Base-by-base conservation (phyloP, 2,797 vertebrate genomes). In the Nasua narica region DNA sequence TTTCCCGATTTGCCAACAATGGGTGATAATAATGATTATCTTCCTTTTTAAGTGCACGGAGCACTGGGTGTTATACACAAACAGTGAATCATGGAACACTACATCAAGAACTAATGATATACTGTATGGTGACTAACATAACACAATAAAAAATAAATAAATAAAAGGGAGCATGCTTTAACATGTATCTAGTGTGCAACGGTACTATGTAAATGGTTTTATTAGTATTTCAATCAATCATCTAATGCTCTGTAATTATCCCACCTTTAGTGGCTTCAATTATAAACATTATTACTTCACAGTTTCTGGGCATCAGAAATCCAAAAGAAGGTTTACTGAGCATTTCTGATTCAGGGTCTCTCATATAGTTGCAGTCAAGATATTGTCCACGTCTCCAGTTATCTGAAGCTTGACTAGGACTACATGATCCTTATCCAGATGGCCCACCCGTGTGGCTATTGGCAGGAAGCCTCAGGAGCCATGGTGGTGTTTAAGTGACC, bases 341-440 rank as follows among this genome's bases (percentile, higher is more conserved):
- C 8, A 48, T 46, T 93, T 89, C 11, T 48, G n/a, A 1, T 19
- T 60, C 16, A 40, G 40, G 1, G 6, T 86, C 19, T 56, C 2
- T 29, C 25, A 1, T 13, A 7, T 5, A 54, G 15, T 52, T 72
- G 11, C 14, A 56, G 37, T 69, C 5, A 69, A 69, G 7, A 27
- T 35, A 8, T 35, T 35, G 15, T 8, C 3, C 18, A 50, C 10
- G 11, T 67, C 11, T 93, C n/a, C 15, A 35, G 23, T 35, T 23
- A 82, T 14, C 4, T 12, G 35, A 50, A 5, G 3, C 3, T 62
- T 70, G 15, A 32, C 52, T 58, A 13, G 37, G 18, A 2, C 16
- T 35, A 23, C 16, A 50, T 10, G 1, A 8, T 14, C 19, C 13
- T 7, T 6, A 29, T 0, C 0, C 5, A 50, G 9, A 56, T 27